Conservation (phyloP, 2,113 vertebrate genomes). For the Verasper variegatus region DNA sequence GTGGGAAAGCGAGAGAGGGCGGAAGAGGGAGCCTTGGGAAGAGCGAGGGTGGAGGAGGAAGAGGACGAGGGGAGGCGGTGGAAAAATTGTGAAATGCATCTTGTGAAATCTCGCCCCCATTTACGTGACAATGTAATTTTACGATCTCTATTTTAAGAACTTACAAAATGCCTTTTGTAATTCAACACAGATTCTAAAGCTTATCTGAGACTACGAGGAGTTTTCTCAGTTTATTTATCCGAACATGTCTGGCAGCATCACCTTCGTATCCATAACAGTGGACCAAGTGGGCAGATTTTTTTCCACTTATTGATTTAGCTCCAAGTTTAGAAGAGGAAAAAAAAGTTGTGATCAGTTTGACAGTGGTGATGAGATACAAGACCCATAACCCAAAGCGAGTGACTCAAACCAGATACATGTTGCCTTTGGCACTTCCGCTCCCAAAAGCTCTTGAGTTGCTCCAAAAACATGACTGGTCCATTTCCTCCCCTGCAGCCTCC, state of each 20-base stretch:
- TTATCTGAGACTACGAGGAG: not conserved
- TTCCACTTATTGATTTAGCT: not conserved
- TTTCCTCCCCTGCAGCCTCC: conserved; percentile 70
- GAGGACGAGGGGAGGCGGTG: conserved; percentile 60
- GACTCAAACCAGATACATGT: conserved; percentile 61
- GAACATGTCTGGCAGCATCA: not conserved
- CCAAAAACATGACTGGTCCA: conserved; percentile 71
- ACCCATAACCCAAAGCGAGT: conserved; percentile 27
- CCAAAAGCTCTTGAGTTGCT: conserved; percentile 66
- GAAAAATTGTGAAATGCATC: conserved; percentile 70
- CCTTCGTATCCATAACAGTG: not conserved
- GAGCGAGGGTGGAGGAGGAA: conserved; percentile 75
- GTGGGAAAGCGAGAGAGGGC: conserved; percentile 81
- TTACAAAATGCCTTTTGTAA: conserved; percentile 16
- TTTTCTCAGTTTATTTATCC: not conserved
- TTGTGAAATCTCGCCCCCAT: conserved; percentile 39
- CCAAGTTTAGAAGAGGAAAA: not conserved
- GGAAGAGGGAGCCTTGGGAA: conserved; percentile 74
- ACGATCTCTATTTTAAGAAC: conserved; percentile 61
- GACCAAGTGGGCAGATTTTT: not conserved
- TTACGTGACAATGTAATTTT: conserved; percentile 26
- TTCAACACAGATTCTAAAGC: not conserved
- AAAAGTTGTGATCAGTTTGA: not conserved
- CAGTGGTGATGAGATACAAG: not conserved
- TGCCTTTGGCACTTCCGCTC: conserved; percentile 73